These are phyloP conservation scores for Sphyrna mokarran DNA, from an alignment of 2,113 vertebrate species.

Conservation along the genomic window DNA sequence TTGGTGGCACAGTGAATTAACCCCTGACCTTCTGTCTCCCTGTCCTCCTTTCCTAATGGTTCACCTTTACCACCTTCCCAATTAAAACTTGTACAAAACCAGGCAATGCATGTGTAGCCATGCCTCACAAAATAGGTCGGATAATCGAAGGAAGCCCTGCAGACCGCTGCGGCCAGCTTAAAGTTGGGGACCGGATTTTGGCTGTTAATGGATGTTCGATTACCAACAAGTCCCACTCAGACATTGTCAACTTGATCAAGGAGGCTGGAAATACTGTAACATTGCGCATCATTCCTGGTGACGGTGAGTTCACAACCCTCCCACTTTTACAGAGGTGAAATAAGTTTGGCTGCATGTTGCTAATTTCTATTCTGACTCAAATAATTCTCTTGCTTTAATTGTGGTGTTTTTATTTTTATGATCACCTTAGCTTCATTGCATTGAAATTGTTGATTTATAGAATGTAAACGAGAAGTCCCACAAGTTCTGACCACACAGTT, in stretches of 20 bases:
- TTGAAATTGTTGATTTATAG: neutral
- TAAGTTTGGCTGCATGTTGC: neutral
- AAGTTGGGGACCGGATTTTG: conserved; percentile 97
- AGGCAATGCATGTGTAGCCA: conserved; percentile 99
- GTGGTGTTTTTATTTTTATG: neutral
- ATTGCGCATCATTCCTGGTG: conserved; percentile 95
- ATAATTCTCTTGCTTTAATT: neutral
- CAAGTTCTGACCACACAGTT: neutral
- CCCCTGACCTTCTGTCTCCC: conserved; percentile 77
- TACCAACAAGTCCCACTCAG: conserved; percentile 98
- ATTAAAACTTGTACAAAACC: conserved; percentile 71
- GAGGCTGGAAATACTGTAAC: conserved; percentile 97
- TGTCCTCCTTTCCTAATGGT: conserved; percentile 65
- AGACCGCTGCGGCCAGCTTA: conserved; percentile 96
- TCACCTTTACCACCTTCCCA: conserved; percentile 57
- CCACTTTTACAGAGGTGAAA: neutral
- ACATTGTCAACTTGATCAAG: conserved; percentile 99
- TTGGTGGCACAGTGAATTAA: conserved; percentile 79
- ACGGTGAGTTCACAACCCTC: conserved; percentile 67
- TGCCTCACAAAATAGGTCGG: conserved; percentile 99
- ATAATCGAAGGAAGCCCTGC: conserved; percentile 98
- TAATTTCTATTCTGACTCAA: neutral
- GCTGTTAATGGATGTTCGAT: conserved; percentile 94
- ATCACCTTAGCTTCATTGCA: neutral
- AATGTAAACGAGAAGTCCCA: neutral